phyloP scores from a whole-genome alignment of 1,140 invertebrate genomes.

The Philaenus spumarius region DNA sequence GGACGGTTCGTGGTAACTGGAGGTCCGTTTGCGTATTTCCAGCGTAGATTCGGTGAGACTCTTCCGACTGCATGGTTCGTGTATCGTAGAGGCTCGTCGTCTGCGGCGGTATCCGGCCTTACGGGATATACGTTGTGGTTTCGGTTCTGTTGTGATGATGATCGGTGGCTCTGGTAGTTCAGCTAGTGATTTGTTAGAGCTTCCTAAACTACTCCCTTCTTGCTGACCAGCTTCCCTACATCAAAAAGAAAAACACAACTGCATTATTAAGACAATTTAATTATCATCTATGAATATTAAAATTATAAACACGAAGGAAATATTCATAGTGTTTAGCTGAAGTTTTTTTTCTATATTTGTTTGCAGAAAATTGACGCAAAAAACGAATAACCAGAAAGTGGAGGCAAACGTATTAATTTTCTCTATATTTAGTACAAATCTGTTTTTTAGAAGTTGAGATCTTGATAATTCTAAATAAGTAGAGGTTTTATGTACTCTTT shows the following conservation, averaged over 20 bases:
- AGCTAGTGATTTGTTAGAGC: neutral
- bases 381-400: no score
- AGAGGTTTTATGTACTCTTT: no score
- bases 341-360: no score
- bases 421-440: no score
- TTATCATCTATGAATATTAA: no score
- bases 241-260: neutral
- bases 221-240: neutral
- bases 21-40: constrained; percentile 38
- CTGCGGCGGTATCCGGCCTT: constrained; percentile 30
- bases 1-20: constrained; percentile 44
- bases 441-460: no score
- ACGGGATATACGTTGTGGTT: neutral
- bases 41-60: constrained; percentile 34
- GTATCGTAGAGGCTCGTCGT: constrained; percentile 47
- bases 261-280: no score
- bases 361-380: no score
- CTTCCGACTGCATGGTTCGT: constrained; percentile 41
- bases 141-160: constrained; percentile 30
- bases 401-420: no score
- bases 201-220: constrained; percentile 3
- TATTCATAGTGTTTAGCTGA: no score
- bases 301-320: no score
- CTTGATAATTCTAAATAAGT: no score
- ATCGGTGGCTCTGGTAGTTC: constrained; percentile 38